Conservation (phyloP, 1,140 invertebrate species). For the Stratiolaelaps scimitus region DNA sequence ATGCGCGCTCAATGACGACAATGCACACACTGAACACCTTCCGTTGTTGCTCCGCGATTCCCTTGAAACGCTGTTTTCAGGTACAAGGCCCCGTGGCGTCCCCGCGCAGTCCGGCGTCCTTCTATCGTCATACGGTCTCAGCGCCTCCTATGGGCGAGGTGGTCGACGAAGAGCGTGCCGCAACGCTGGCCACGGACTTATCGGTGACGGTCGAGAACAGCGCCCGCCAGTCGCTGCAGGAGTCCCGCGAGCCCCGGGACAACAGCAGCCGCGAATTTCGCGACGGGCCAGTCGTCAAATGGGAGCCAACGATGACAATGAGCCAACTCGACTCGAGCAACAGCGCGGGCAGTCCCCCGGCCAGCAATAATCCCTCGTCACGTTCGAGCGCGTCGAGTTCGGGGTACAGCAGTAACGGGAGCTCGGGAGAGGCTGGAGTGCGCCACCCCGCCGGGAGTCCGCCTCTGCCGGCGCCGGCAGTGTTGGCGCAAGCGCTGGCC, state of each 20-base stretch:
- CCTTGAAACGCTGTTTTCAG: neutral
- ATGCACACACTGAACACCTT: too few relatives aligned
- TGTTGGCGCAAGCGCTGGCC: conserved; percentile 37
- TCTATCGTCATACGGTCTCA: conserved; percentile 32
- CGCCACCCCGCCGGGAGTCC: conserved; percentile 10
- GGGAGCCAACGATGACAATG: too few relatives aligned
- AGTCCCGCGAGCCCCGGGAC: too few relatives aligned
- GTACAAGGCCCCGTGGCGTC: conserved; percentile 22
- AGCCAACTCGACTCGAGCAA: conserved; percentile 33
- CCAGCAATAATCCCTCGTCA: conserved; percentile 5
- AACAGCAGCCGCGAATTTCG: too few relatives aligned
- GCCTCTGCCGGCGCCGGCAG: conserved; percentile 29
- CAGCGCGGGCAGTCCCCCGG: conserved; percentile 33
- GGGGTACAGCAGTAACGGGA: conserved; percentile 35
- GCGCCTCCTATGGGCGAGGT: conserved; percentile 20
- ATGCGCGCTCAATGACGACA: too few relatives aligned
- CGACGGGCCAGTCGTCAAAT: too few relatives aligned
- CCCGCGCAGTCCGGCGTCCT: conserved; percentile 4
- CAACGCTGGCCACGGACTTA: neutral
- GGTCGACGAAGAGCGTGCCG: conserved; percentile 9
- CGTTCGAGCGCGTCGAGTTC: conserved; percentile 32
- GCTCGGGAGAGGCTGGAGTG: conserved; percentile 12
- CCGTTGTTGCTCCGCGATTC: too few relatives aligned
- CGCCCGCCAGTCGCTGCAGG: too few relatives aligned
- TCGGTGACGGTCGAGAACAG: neutral